Evolutionary conservation across 2,888 invertebrate genomes (phyloP), one percentile per base, ranked within the genome.

Genomic region (Latrodectus hesperus): DNA sequence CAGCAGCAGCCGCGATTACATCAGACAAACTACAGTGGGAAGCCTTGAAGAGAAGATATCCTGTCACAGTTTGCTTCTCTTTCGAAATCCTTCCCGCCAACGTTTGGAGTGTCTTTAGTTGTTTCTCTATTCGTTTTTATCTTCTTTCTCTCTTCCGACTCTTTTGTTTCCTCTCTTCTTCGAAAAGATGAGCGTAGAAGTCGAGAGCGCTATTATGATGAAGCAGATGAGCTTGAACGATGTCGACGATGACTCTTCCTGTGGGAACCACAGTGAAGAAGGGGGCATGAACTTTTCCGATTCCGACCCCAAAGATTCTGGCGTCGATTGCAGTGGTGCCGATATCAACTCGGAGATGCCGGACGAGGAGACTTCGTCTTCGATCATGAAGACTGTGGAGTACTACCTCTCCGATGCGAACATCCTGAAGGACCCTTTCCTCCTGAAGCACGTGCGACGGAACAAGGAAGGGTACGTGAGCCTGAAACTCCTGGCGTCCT

Each of bases 381-480:
- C 95, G 91, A 97, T 97, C 90, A 95, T 96, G 76, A 94, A 95
- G 73, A 97, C 97, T 92, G 98, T 98, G 49, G 98, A 99, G 93
- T 97, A 96, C 92, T 98, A 98, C 93, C 98, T 99, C 93, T 97
- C 97, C 89, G 97, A 99, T 92, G 97, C 96, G 77, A 98, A 97
- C 92, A 97, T 99, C 90, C 95, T 97, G 6, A 98, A 98, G 92
- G 98, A 99, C 92, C 97, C 98, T 16, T 99, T 99, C 93, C 94
- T 99, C 72, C 93, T 98, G 89, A 99, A 99, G 92, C 98, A 98
- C 92, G 98, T 98, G 38, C 95, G 97, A 84, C 94, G 98, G 80
- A 98, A 98, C 92, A 98, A 98, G 93, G 98, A 98, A 93, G 98
- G 98, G 26, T 98, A 96, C 93, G 98, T 99, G 17, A 98, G 97